Percentiles rank a stretch among this genome's conserved stretches.
Conservation (phyloP, 1,140 invertebrate species). For the Drosophila jambulina region DNA sequence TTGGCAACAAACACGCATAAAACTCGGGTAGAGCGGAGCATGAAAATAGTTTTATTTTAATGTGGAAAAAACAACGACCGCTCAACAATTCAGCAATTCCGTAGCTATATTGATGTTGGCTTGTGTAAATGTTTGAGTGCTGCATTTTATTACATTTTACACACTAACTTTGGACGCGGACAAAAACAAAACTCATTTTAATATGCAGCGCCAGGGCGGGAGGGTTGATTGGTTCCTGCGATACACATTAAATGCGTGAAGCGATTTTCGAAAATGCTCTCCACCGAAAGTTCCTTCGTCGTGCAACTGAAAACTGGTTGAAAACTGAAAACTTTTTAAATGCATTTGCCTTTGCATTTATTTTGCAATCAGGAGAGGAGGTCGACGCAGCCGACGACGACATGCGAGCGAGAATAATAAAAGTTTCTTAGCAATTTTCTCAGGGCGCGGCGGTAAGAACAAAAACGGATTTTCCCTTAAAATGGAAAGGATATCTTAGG, state of each 20-base stretch:
- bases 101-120: constrained; percentile 59
- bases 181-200: constrained; percentile 40
- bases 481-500: background rate
- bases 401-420: constrained; percentile 71
- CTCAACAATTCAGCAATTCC: constrained; percentile 23
- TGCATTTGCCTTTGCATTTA: constrained; percentile 71
- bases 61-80: constrained; percentile 15
- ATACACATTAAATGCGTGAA: constrained; percentile 42
- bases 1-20: constrained; percentile 57
- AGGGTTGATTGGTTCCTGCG: constrained; percentile 66
- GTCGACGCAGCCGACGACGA: constrained; percentile 19
- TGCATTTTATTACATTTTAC: constrained; percentile 69
- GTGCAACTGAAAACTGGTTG: constrained; percentile 19
- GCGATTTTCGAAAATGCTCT: constrained; percentile 52
- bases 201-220: constrained; percentile 36
- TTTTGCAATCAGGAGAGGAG: constrained; percentile 61
- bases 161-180: constrained; percentile 7
- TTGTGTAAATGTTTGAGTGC: constrained; percentile 59
- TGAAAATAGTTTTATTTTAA: constrained; percentile 66
- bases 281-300: constrained; percentile 29
- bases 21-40: constrained; percentile 10
- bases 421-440: constrained; percentile 60
- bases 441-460: constrained; percentile 39
- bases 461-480: constrained; percentile 41
- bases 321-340: constrained; percentile 56